Base-by-base conservation (phyloP, 2,888 invertebrate species). In the Melinaea marsaeus region DNA sequence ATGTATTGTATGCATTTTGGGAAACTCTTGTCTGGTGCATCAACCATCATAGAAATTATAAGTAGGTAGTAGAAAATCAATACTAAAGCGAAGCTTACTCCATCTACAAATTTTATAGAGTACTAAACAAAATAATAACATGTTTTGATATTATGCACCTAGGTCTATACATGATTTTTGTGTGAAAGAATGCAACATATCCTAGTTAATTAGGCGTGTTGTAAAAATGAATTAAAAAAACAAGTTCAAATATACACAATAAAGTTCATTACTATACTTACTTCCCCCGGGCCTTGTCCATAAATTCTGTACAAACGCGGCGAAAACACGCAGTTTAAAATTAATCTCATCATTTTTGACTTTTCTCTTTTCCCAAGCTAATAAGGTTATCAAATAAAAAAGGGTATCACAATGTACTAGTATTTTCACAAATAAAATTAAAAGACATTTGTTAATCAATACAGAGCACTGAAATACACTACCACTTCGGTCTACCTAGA, bases 271-370 rank as follows among this genome's bases (percentile, higher is more conserved):
- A 47, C 9, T 51, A 51, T 51, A 68, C 68, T 64, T 66, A 72
- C 73, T 58, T 69, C 71, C 13, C 65, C 68, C 4, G 67, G 65
- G 46, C 92, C 91, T 81, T 93, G 90, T 68, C 92, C 92, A 77
- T 95, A 94, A 72, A 95, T 92, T 89, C 94, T 94, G 72, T 92
- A 94, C 45, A 96, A 86, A 74, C 93, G 92, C 13, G 96, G 96
- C 6, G 94, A 92, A 77, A 95, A 93, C 71, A 95, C 85, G 78
- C 94, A 95, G 74, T 92, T 91, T 91, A 92, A 92, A 69, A 93
- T 76, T 67, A 91, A 80, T 79, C 88, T 92, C 74, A 94, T 55
- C 71, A 73, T 74, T 62, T 63, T 73, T n/a, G 51, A 47, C 42
- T 13, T n/a, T 13, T 57, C 48, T 33, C 51, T 55, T 34, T 34